Evolutionary conservation across 2,888 invertebrate species (phyloP).

Genomic region (Leptinotarsa juncta): DNA sequence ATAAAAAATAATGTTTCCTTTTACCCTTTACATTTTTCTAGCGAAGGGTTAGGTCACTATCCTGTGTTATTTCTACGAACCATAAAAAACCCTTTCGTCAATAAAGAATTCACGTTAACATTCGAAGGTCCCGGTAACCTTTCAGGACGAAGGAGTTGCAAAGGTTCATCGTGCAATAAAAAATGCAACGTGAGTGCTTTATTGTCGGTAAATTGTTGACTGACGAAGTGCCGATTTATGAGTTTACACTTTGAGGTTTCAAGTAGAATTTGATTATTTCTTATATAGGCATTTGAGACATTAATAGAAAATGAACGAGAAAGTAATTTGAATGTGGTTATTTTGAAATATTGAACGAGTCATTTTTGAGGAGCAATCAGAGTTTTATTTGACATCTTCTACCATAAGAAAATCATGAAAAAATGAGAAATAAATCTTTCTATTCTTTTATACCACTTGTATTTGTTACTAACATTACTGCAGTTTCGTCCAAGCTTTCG

Average conservation of each 20-base stretch:
- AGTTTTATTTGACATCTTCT: too few relatives aligned
- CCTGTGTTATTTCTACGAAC: slow-evolving; percentile 49
- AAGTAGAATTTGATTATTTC: too few relatives aligned
- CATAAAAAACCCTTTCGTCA: slow-evolving; percentile 55
- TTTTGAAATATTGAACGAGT: too few relatives aligned
- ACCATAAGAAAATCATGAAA: too few relatives aligned
- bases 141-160: slow-evolving; percentile 26
- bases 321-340: too few relatives aligned
- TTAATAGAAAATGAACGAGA: too few relatives aligned
- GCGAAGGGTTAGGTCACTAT: slow-evolving; percentile 56
- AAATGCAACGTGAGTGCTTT: slow-evolving; percentile 32
- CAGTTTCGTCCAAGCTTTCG: too few relatives aligned
- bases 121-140: slow-evolving; percentile 38
- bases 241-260: neutral
- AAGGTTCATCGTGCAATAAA: slow-evolving; percentile 47
- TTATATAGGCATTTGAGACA: too few relatives aligned
- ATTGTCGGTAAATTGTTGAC: slow-evolving; percentile 34
- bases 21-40: slow-evolving; percentile 45
- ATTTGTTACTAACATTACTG: too few relatives aligned
- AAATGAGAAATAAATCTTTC: too few relatives aligned
- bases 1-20: slow-evolving; percentile 51
- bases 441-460: too few relatives aligned
- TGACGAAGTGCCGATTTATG: slow-evolving; percentile 33
- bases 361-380: too few relatives aligned
- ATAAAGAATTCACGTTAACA: slow-evolving; percentile 45